These are phyloP conservation scores for Clarias fuscus DNA, from an alignment of 2,797 vertebrate genomes.

Conservation along the genomic window DNA sequence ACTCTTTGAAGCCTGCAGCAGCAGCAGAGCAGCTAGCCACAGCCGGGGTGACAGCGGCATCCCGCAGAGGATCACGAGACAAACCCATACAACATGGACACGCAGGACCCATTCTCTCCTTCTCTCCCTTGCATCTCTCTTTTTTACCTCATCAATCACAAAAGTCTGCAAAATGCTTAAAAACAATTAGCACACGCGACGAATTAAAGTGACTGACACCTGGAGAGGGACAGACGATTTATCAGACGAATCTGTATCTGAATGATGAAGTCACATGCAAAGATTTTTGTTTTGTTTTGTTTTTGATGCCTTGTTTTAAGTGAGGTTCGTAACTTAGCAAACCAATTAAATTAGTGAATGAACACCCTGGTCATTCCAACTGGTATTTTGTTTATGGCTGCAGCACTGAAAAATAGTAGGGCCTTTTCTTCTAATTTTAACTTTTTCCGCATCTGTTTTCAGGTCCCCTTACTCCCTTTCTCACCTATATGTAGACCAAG, in stretches of 20 bases:
- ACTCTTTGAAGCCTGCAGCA: slow-evolving; percentile 65
- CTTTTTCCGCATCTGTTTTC: slow-evolving; percentile 56
- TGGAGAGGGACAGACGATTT: not conserved
- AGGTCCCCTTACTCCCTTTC: slow-evolving; percentile 53
- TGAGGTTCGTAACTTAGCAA: slow-evolving; percentile 9
- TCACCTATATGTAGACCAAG: slow-evolving; percentile 56
- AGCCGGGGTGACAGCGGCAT: slow-evolving; percentile 61
- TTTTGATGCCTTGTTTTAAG: not conserved
- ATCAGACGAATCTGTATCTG: not conserved
- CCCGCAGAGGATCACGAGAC: slow-evolving; percentile 63
- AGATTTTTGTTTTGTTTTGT: not conserved
- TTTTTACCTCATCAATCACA: slow-evolving; percentile 21
- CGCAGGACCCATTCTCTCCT: slow-evolving; percentile 50
- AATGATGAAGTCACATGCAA: not conserved
- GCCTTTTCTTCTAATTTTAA: slow-evolving; percentile 56
- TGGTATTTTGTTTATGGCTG: slow-evolving; percentile 51
- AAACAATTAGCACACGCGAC: slow-evolving; percentile 12
- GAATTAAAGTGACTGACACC: slow-evolving; percentile 33
- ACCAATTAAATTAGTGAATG: slow-evolving; percentile 42
- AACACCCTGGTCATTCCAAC: slow-evolving; percentile 14
- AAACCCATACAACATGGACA: slow-evolving; percentile 59
- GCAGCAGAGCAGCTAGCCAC: slow-evolving; percentile 60
- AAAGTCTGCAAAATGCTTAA: not conserved
- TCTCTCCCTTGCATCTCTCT: slow-evolving; percentile 11
- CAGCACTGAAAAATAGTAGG: slow-evolving; percentile 46